Percentiles rank a stretch among this genome's conserved stretches.
phyloP scores from a whole-genome alignment of 2,113 vertebrate species.

The Campylomormyrus tamandua region DNA sequence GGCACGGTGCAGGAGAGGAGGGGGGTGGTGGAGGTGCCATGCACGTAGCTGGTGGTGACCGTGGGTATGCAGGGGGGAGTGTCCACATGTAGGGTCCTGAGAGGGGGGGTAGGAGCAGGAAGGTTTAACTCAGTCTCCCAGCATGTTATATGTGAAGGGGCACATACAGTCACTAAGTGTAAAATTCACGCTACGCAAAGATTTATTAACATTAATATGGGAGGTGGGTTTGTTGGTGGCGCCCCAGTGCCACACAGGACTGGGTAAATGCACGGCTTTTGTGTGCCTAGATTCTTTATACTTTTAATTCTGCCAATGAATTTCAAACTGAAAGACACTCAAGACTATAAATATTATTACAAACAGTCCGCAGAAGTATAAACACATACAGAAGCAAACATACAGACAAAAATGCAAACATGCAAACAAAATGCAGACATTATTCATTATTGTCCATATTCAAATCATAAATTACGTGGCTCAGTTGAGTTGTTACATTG shows the following conservation, averaged over 20 bases:
- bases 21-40: no score
- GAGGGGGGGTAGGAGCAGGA: neutral
- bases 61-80: slow-evolving; percentile 30
- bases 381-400: neutral
- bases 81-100: slow-evolving; percentile 59
- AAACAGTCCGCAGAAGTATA: neutral
- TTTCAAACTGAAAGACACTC: neutral
- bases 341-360: neutral
- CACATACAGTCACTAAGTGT: neutral
- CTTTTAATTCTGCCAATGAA: neutral
- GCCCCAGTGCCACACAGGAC: no score
- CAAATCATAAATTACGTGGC: neutral
- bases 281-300: neutral
- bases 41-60: no score
- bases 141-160: neutral
- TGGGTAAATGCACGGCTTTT: no score
- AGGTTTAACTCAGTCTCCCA: neutral
- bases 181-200: neutral
- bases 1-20: no score
- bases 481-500: neutral
- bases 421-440: neutral
- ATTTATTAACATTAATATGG: neutral
- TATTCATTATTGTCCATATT: neutral
- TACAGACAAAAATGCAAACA: neutral
- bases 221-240: neutral